Conservation (phyloP, 2,888 invertebrate species). For the Noctua comes region DNA sequence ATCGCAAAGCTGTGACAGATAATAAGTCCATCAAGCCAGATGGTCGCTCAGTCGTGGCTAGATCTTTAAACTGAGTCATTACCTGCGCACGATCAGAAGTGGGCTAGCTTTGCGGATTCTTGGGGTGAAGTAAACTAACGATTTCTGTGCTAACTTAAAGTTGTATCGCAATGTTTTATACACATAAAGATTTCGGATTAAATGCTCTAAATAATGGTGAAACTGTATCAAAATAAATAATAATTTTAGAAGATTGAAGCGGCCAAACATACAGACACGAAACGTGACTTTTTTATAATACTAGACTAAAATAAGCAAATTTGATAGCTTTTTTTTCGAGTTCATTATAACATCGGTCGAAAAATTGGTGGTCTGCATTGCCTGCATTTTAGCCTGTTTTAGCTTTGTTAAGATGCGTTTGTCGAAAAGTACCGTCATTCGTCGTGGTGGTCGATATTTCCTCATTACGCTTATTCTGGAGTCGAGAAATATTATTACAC, state of each 20-base stretch:
- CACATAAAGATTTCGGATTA: not conserved
- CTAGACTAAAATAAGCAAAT: not conserved
- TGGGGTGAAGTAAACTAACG: not conserved
- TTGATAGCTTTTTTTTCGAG: not conserved
- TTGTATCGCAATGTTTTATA: not conserved
- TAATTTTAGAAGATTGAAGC: not conserved
- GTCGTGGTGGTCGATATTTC: not conserved
- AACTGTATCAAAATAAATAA: not conserved
- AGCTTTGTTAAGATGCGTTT: not conserved
- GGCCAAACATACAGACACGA: too few species aligned
- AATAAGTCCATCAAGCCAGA: slow-evolving; percentile 49
- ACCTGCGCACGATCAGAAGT: slow-evolving; percentile 52
- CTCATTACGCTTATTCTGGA: not conserved
- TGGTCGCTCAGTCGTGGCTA: slow-evolving; percentile 53
- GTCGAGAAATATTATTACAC: not conserved
- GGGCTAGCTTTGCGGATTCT: slow-evolving; percentile 38
- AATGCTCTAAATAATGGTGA: not conserved
- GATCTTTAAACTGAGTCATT: slow-evolving; percentile 43
- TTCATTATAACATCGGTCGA: not conserved
- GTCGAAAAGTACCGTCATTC: not conserved
- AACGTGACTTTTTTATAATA: not conserved
- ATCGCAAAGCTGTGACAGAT: slow-evolving; percentile 33
- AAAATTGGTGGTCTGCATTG: not conserved
- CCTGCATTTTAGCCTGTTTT: not conserved
- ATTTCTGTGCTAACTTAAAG: not conserved